Base-by-base conservation (phyloP, 2,888 invertebrate genomes). In the Metacarcinus magister region DNA sequence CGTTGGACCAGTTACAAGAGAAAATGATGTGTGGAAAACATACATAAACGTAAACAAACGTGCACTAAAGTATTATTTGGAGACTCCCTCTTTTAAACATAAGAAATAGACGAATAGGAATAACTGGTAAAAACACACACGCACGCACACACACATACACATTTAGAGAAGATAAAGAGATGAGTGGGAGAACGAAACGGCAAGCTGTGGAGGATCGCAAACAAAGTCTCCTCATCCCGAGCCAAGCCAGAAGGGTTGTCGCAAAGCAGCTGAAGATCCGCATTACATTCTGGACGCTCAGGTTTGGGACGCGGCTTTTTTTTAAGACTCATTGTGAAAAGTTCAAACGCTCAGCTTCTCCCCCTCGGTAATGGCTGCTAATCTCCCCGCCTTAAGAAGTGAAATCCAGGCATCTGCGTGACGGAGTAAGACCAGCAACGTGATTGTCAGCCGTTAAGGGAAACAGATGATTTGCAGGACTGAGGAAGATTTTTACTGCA, bases 371-470 rank as follows among this genome's bases (percentile, higher is more conserved):
- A 32, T 82, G 32, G 82, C 82, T 8, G 82, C 82, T 82, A 82
- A 82, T 82, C 82, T 32, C 82, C 28, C 28, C 82, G 16, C 54
- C 67, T 28, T 82, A 82, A 32, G 82, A 82, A 32, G 82, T 82
- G 82, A 82, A 82, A 82, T 82, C 82, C 82, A 82, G 82, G 82
- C 82, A 82, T 82, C 32, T 32, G 82, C 32, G 82, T 82, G 82
- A 82, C 82, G 82, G 32, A 82, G 82, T 5, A 7, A 82, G 32
- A 82, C 13, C 82, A 82, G 32, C 82, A 32, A 32, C 32, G 19
- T 82, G 82, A 82, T 32, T 82, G 19, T 67, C 67, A 67, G 7
- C 10, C 16, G 67, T 67, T 10, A 8, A 82, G 82, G 28, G 8
- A 82, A 5, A 82, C 32, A 32, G 28, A 13, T 82, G 82, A 82